Base-by-base conservation (phyloP, 2,888 invertebrate genomes). In the Acrocyrtus sp. region DNA sequence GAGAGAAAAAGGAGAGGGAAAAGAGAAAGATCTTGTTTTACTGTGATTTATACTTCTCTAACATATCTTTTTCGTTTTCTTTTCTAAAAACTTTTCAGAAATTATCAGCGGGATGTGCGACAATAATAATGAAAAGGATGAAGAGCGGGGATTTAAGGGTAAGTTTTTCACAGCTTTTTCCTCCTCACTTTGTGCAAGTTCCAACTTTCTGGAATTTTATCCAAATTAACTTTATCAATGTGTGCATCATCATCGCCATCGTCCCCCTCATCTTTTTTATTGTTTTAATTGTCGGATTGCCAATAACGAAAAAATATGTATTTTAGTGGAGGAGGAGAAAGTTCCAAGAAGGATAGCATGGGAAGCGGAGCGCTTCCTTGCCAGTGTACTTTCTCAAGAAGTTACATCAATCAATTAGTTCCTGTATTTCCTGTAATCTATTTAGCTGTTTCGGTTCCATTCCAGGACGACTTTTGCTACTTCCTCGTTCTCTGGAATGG, bases 141-240 rank as follows among this genome's bases (percentile, higher is more conserved):
- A 92, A 83, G 91, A 91, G 82, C 88, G 90, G 84, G 91, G 91
- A 85, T 88, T 87, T 84, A 91, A 91, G 90, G 91, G 91, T 91
- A 84, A 84, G 84, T 81, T 61, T 68, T 53, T 47, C 45, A 19
- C 57, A 65, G 22, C 47, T 68, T 58, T 61, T 48, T 67, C 56
- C 48, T 57, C 10, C 21, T 65, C 29, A 45, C 51, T 62, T 67
- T 48, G 62, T 29, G 5, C 53, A 34, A 34, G 12, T 34, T 53
- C 24, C 5, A 34, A 26, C 15, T 27, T 53, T 53, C 26, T 15
- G 17, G 19, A 45, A 39, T 12, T 39, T 39, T 17, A 45, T 45
- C 45, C 45, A 45, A 45, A 12, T 45, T n/a, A 5, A 5, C 45
- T 45, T 45, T 6, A 17, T 12, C 5, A 45, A 12, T 17, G 5